These are phyloP conservation scores for Abrostola tripartita DNA, from an alignment of 2,888 invertebrate species.

Conservation along the genomic window DNA sequence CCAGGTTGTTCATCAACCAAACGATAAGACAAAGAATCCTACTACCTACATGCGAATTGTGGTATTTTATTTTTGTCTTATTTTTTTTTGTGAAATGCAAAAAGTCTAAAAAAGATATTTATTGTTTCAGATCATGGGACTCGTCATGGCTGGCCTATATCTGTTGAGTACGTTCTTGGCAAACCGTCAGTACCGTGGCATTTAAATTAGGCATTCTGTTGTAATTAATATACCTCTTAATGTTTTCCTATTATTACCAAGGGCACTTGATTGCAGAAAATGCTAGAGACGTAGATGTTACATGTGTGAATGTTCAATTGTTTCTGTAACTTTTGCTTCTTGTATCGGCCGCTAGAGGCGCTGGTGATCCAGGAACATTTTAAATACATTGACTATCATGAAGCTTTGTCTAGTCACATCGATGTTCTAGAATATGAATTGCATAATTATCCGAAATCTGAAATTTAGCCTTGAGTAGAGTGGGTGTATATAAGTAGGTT, in stretches of 20 bases:
- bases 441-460: background rate
- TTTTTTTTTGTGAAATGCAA: background rate
- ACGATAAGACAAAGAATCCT: too few relatives aligned
- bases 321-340: background rate
- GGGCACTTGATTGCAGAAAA: background rate
- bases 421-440: background rate
- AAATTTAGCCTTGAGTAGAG: too few relatives aligned
- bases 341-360: background rate
- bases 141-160: slow-evolving; percentile 92
- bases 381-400: background rate
- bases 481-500: too few relatives aligned
- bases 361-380: background rate
- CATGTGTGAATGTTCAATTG: background rate
- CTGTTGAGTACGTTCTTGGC: slow-evolving; percentile 93
- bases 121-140: slow-evolving; percentile 91
- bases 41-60: too few relatives aligned
- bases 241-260: background rate
- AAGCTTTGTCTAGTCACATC: background rate
- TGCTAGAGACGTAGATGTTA: background rate
- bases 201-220: slow-evolving; percentile 69
- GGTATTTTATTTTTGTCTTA: too few relatives aligned
- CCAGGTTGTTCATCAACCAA: too few relatives aligned
- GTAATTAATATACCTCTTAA: background rate
- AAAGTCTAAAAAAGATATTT: slow-evolving; percentile 9
- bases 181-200: slow-evolving; percentile 92